A percentile compares a stretch with the other conserved stretches of the same genome.
These are phyloP conservation scores for Melierax canorus DNA, from an alignment of 2,113 vertebrate genomes.

Conservation along the genomic window DNA sequence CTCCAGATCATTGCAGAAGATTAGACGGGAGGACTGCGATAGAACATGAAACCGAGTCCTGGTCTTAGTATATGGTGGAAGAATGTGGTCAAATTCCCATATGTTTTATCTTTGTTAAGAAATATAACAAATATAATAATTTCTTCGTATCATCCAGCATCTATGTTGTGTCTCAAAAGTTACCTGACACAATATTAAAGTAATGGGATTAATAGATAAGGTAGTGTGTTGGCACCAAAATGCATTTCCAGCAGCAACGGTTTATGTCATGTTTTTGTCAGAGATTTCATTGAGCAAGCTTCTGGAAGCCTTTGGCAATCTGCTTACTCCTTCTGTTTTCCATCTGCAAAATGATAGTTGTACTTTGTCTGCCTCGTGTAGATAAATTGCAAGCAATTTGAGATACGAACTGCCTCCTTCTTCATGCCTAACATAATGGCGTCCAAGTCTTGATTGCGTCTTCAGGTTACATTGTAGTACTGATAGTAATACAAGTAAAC, in stretches of 20 bases:
- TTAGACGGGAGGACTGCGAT: background rate
- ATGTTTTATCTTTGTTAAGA: background rate
- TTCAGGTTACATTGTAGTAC: background rate
- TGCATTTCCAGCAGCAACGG: background rate
- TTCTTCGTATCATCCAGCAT: background rate
- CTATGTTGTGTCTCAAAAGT: background rate
- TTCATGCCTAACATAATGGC: background rate
- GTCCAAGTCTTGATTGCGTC: background rate
- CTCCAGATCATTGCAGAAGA: background rate
- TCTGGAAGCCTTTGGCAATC: constrained; percentile 50
- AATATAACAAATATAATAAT: background rate
- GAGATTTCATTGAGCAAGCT: constrained; percentile 23
- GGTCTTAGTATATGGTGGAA: background rate
- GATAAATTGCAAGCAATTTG: background rate
- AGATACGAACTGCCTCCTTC: background rate
- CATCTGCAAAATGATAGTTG: constrained; percentile 31
- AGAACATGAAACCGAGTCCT: background rate
- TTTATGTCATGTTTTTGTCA: constrained; percentile 42
- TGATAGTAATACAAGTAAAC: background rate
- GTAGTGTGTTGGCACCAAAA: background rate
- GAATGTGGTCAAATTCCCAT: background rate
- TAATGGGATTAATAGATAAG: background rate
- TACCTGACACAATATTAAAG: background rate
- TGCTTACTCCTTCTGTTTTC: constrained; percentile 50
- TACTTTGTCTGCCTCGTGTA: background rate